These are phyloP conservation scores for Dromas ardeola DNA, from an alignment of 2,113 vertebrate genomes.

Conservation along the genomic window DNA sequence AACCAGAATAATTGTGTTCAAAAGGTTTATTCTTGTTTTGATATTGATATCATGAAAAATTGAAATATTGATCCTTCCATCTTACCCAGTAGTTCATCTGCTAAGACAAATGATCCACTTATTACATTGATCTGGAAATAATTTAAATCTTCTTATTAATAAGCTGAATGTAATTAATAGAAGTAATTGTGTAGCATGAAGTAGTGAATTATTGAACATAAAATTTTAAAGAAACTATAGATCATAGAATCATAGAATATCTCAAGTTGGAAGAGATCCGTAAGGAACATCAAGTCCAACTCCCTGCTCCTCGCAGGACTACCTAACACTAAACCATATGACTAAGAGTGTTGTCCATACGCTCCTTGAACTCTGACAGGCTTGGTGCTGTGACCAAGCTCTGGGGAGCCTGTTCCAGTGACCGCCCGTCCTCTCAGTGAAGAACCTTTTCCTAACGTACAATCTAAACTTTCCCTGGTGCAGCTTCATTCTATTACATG, in stretches of 20 bases:
- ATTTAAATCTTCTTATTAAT: not conserved
- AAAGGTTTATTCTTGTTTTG: not conserved
- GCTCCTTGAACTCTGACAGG: not conserved
- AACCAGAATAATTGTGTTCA: not conserved
- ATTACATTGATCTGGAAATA: not conserved
- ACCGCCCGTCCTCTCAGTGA: accelerated
- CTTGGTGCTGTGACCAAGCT: not conserved
- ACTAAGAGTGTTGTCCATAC: accelerated
- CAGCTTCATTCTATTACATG: not conserved
- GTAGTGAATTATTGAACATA: not conserved
- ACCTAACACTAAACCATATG: not conserved
- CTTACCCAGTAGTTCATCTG: not conserved
- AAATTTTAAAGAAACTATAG: slow-evolving; percentile 2
- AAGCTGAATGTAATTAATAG: not conserved
- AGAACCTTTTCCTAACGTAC: not conserved
- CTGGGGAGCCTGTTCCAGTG: not conserved
- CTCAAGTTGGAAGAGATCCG: not conserved
- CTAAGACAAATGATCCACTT: not conserved
- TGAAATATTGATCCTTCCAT: not conserved
- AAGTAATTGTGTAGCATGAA: not conserved
- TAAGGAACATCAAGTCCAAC: not conserved
- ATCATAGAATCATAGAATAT: not conserved
- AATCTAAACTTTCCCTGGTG: not conserved
- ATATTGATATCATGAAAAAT: not conserved
- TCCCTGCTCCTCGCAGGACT: not conserved